Percentiles rank a stretch among this genome's conserved stretches.
These are phyloP conservation scores for Cotesia vestalis DNA, from an alignment of 1,140 invertebrate genomes.

Conservation along the genomic window DNA sequence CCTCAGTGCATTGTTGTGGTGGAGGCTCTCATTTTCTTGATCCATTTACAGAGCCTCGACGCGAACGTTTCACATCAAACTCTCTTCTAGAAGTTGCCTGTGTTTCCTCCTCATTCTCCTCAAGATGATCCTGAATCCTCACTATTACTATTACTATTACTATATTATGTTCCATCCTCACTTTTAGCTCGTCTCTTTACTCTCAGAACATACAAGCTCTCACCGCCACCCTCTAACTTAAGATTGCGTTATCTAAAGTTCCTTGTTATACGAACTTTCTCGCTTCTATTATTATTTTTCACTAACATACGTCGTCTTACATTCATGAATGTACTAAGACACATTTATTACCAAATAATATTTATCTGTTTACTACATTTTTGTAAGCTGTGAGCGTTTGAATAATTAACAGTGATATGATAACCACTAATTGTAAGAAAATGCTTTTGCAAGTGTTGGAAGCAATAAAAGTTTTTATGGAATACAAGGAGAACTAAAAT, in stretches of 20 bases:
- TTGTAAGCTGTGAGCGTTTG: too few relatives aligned
- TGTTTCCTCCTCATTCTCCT: not conserved
- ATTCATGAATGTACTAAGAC: not conserved
- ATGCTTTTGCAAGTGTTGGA: not conserved
- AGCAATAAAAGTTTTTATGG: not conserved
- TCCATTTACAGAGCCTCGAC: conserved; percentile 15
- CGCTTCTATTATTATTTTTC: not conserved
- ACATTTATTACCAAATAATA: too few relatives aligned
- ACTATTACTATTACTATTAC: not conserved
- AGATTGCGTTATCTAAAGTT: conserved; percentile 27
- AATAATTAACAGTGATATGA: too few relatives aligned
- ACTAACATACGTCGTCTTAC: not conserved
- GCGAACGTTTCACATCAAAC: conserved; percentile 27
- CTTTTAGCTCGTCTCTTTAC: not conserved
- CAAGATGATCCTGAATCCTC: not conserved
- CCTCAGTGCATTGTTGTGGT: conserved; percentile 18
- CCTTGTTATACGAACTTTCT: not conserved
- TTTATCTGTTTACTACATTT: too few relatives aligned
- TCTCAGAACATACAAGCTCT: not conserved
- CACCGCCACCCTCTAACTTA: conserved; percentile 17
- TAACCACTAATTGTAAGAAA: not conserved
- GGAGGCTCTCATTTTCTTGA: conserved; percentile 10
- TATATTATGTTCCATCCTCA: not conserved
- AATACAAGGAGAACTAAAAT: conserved; percentile 10
- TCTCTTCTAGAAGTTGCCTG: conserved; percentile 2